Evolutionary conservation across 2,113 vertebrate genomes (phyloP), one percentile per base, ranked within the genome.

Genomic region (Myanophis thanlyinensis): DNA sequence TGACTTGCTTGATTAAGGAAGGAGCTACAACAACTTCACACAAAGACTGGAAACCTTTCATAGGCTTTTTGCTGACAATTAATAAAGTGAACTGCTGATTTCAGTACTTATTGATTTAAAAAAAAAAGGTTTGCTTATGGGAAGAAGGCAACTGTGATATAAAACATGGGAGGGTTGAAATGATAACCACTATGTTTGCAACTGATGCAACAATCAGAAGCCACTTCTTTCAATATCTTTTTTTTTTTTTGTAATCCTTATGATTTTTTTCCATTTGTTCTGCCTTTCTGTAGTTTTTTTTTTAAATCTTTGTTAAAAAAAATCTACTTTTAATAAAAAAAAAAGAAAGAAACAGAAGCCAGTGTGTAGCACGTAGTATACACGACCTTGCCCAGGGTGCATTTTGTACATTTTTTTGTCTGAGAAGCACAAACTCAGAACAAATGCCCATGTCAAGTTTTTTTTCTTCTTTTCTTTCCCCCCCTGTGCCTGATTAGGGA

Each of bases 401-500:
- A 30, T 88, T 15, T 18, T 47, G 30, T 85, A 59, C 52, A 53
- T 27, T 87, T 73, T 73, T 88, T 23, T 53, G 10, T 47, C 54
- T 48, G 8, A 23, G 93, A 85, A 86, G 27, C 35, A 73, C 48
- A 87, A 52, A 86, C 47, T 35, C 67, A 86, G 47, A 86, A 62
- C 67, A 91, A 89, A 91, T 92, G 92, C 25, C 73, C 48, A 23
- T 53, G 88, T 89, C 52, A 84, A 53, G 20, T 67, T 89, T 30
- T 54, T 46, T 5, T 52, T 52, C 2, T 52, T 5, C 5, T 30
- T 20, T 15, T 20, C 5, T 40, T 1, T 1, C 2, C 12, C 4
- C 9, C 67, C n/a, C 27, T 5, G 23, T 67, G 67, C 12, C 87
- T 93, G 80, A 89, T 93, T 89, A 91, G 90, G 56, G 53, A 91